Base-by-base conservation (phyloP, 1,140 invertebrate species). In the Sipha flava region DNA sequence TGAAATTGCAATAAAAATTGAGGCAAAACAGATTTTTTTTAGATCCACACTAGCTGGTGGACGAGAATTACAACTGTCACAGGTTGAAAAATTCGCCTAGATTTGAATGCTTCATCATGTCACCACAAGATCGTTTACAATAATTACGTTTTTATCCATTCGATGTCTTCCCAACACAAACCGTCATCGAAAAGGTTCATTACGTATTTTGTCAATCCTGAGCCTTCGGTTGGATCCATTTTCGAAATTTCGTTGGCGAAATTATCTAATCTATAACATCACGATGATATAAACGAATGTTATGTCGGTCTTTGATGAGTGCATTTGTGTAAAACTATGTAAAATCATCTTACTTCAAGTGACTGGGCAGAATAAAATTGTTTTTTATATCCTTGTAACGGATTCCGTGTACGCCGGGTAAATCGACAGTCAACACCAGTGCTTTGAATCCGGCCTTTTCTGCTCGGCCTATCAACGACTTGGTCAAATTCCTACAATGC, bases 351-450 rank as follows among this genome's bases (percentile, higher is more conserved):
- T 86, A 94, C 92, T 86, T 90, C 43, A 96, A 86, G 87, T 96
- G 92, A 29, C 87, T 83, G 0, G 95, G 95, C 18, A 98, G 85
- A 43, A 88, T 85, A 85, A 98, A 98, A 84, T 92, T 92, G 84
- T 98, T 97, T 81, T 90, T 89, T 1, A 92, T 85, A 86, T 98
- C 95, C 0, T 90, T 90, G 52, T 92, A 87, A 66, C 95, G 86
- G 26, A 92, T 87, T 0, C 96, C 96, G 85, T 96, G 94, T 2
- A 92, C 83, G n/a, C n/a, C n/a, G 0, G 95, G 94, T 3, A 94
- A 92, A 86, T 98, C 96, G 0, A 98, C 92, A 1, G 96, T 98
- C 1, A 98, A 84, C 0, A 94, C 95, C 0, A 98, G 85, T 2
- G 95, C 96, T 86, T 92, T 92, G 83, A 91, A 98, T 29, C 94